Evolutionary conservation across 2,113 vertebrate species (phyloP).

Genomic region (Catharus minimus): DNA sequence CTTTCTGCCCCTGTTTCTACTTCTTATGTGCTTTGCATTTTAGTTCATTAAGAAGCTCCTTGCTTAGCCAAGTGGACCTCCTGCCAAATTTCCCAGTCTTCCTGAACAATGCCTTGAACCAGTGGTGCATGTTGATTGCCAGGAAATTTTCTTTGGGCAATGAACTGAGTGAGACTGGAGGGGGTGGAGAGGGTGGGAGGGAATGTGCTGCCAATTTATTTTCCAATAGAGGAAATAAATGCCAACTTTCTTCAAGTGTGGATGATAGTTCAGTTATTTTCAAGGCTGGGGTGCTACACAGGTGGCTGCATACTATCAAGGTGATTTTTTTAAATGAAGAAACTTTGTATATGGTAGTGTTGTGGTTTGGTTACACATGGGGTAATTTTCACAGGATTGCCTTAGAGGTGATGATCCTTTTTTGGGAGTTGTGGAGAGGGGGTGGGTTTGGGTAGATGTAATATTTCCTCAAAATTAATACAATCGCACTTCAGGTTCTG

Average conservation of each 20-base stretch:
- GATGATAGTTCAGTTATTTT: background rate
- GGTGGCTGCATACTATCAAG: background rate
- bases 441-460: background rate
- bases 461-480: background rate
- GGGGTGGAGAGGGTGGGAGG: background rate
- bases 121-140: slow-evolving; percentile 16
- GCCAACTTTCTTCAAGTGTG: background rate
- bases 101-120: slow-evolving; percentile 25
- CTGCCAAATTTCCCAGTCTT: slow-evolving; percentile 41
- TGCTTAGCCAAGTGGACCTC: slow-evolving; percentile 25
- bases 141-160: slow-evolving; percentile 3
- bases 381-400: background rate
- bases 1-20: slow-evolving; percentile 10
- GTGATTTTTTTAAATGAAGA: background rate
- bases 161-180: background rate
- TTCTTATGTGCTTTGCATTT: slow-evolving; percentile 36
- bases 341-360: background rate
- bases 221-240: background rate
- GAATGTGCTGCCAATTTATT: background rate
- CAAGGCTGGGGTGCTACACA: background rate
- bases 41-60: slow-evolving; percentile 29
- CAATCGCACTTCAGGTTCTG: background rate
- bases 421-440: background rate
- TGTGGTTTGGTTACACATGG: background rate
- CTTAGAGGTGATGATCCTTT: background rate